phyloP scores from a whole-genome alignment of 2,888 invertebrate genomes.

The Sesia apiformis region DNA sequence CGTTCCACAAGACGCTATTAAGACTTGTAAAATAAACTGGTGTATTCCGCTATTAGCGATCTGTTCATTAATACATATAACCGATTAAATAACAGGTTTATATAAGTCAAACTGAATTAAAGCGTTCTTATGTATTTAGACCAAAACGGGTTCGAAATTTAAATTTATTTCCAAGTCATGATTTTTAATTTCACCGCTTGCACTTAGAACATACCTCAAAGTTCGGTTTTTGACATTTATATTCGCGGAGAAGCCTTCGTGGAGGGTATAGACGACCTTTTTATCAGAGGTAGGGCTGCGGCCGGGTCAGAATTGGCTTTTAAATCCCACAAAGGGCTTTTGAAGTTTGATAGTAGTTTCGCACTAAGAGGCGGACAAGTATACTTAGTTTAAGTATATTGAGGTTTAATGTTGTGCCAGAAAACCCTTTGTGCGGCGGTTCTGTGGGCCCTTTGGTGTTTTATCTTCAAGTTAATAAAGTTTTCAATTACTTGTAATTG shows the following conservation, averaged over 20 bases:
- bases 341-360: slow-evolving; percentile 21
- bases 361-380: slow-evolving; percentile 10
- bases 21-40: too few species aligned
- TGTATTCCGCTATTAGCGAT: too few species aligned
- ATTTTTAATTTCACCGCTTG: slow-evolving; percentile 4
- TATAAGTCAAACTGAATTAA: too few species aligned
- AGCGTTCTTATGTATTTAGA: too few species aligned
- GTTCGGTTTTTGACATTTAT: slow-evolving; percentile 32
- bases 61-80: too few species aligned
- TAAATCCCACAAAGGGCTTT: slow-evolving; percentile 32
- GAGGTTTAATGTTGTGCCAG: not conserved
- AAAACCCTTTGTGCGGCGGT: not conserved
- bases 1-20: too few species aligned
- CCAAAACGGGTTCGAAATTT: too few species aligned
- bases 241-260: slow-evolving; percentile 25
- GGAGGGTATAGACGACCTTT: slow-evolving; percentile 39
- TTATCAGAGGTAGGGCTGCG: slow-evolving; percentile 26
- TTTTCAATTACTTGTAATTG: not conserved
- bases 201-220: slow-evolving; percentile 12
- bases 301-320: slow-evolving; percentile 25
- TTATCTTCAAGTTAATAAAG: not conserved
- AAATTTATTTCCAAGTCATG: too few species aligned
- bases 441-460: not conserved
- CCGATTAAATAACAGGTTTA: too few species aligned
- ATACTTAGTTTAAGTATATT: not conserved